phyloP scores from a whole-genome alignment of 2,888 invertebrate species.

The Dioctria rufipes region DNA sequence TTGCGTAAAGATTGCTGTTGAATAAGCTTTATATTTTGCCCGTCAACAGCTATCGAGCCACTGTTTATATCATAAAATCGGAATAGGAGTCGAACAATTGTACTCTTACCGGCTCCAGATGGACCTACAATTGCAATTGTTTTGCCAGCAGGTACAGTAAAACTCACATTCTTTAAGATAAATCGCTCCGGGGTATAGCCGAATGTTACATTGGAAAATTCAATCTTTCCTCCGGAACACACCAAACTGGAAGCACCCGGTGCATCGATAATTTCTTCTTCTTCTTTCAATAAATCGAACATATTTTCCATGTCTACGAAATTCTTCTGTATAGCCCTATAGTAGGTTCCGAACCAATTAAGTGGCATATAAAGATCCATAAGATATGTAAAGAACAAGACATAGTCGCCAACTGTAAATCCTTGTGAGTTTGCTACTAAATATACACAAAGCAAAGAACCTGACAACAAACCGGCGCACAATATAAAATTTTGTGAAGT shows the following conservation, averaged over 20 bases:
- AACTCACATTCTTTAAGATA: slow-evolving; percentile 84
- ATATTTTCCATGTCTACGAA: slow-evolving; percentile 99
- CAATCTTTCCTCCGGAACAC: slow-evolving; percentile 79
- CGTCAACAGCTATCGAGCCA: slow-evolving; percentile 90
- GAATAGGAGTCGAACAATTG: slow-evolving; percentile 94
- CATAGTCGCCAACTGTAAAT: slow-evolving; percentile 95
- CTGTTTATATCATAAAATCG: slow-evolving; percentile 95
- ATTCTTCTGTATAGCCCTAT: slow-evolving; percentile 96
- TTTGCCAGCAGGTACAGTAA: slow-evolving; percentile 85
- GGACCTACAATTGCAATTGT: slow-evolving; percentile 91
- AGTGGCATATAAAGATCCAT: slow-evolving; percentile 95
- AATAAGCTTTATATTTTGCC: slow-evolving; percentile 89
- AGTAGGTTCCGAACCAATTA: slow-evolving; percentile 98
- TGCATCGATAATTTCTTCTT: slow-evolving; percentile 89
- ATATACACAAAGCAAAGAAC: slow-evolving; percentile 90
- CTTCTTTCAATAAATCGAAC: slow-evolving; percentile 93
- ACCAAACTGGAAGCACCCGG: slow-evolving; percentile 82
- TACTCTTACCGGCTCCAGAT: slow-evolving; percentile 95
- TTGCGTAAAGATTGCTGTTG: slow-evolving; percentile 87
- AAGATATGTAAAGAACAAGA: slow-evolving; percentile 94
- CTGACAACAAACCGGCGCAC: slow-evolving; percentile 86
- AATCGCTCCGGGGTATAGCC: slow-evolving; percentile 86
- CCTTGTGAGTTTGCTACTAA: slow-evolving; percentile 81
- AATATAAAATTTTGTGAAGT: slow-evolving; percentile 93
- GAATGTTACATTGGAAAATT: slow-evolving; percentile 93